These are phyloP conservation scores for Oplegnathus fasciatus DNA, from an alignment of 2,113 vertebrate genomes.

Conservation along the genomic window DNA sequence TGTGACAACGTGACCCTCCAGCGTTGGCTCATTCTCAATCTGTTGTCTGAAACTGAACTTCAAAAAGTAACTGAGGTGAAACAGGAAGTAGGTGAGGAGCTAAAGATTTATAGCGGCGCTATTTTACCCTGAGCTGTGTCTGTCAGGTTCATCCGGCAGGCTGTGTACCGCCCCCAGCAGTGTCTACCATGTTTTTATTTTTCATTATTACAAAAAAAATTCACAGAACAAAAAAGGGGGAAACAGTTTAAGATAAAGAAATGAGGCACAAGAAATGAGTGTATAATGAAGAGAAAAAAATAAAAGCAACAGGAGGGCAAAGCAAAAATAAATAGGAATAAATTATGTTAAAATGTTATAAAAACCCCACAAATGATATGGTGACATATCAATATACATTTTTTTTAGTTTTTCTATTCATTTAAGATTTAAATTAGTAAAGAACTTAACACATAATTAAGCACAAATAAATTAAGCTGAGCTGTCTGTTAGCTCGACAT, in stretches of 20 bases:
- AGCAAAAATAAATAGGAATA: too few relatives aligned
- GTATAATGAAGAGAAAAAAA: not conserved
- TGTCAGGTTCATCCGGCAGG: constrained; percentile 33
- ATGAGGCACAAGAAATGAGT: not conserved
- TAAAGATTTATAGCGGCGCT: accelerated
- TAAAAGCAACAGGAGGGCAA: not conserved
- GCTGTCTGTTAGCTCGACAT: too few relatives aligned
- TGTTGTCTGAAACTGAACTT: constrained; percentile 49
- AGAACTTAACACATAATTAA: too few relatives aligned
- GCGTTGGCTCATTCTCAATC: not conserved
- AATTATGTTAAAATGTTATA: too few relatives aligned
- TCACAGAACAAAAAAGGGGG: not conserved
- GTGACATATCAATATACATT: too few relatives aligned
- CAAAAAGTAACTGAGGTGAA: constrained; percentile 63
- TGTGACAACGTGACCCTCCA: not conserved
- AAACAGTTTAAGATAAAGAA: not conserved
- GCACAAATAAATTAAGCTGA: too few relatives aligned
- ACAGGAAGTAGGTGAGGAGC: constrained; percentile 74
- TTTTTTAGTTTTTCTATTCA: too few relatives aligned
- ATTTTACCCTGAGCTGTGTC: not conserved
- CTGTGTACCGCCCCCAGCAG: not conserved
- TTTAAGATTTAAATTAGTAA: too few relatives aligned
- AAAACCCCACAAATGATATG: too few relatives aligned
- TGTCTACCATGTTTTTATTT: not conserved
- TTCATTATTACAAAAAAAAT: not conserved